Conservation (phyloP, 2,797 vertebrate genomes). For the Paratrypauchen microcephalus region DNA sequence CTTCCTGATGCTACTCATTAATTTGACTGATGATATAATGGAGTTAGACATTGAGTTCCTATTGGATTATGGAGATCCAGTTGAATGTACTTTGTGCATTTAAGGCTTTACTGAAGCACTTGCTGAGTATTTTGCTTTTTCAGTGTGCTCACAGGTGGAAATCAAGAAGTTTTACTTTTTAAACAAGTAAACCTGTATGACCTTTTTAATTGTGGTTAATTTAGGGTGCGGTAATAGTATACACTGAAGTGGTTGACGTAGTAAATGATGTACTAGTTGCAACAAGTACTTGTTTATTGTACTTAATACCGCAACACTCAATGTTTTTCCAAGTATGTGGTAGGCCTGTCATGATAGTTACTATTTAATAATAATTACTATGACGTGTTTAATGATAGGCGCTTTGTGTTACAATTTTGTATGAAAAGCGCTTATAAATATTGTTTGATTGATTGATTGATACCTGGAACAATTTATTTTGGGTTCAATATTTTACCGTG, state of each 20-base stretch:
- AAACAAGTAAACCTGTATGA: background rate
- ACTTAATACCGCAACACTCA: background rate
- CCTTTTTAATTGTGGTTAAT: background rate
- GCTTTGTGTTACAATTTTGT: too few species aligned
- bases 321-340: too few species aligned
- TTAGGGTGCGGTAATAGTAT: background rate
- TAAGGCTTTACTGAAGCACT: background rate
- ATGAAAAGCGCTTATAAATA: too few species aligned
- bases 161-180: background rate
- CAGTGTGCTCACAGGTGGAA: background rate
- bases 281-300: background rate
- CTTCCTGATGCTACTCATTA: conserved; percentile 11
- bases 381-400: too few species aligned
- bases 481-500: too few species aligned
- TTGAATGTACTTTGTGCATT: background rate
- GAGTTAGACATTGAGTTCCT: background rate
- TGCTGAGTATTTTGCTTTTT: background rate
- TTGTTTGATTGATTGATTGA: too few species aligned
- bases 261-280: background rate
- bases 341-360: too few species aligned
- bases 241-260: too few species aligned
- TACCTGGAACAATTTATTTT: too few species aligned
- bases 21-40: background rate
- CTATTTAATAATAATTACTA: too few species aligned
- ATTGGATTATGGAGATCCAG: conserved; percentile 8